Percentiles rank a stretch among this genome's conserved stretches.
Evolutionary conservation across 2,888 invertebrate genomes (phyloP).

Genomic region (Caenorhabditis imperialis): DNA sequence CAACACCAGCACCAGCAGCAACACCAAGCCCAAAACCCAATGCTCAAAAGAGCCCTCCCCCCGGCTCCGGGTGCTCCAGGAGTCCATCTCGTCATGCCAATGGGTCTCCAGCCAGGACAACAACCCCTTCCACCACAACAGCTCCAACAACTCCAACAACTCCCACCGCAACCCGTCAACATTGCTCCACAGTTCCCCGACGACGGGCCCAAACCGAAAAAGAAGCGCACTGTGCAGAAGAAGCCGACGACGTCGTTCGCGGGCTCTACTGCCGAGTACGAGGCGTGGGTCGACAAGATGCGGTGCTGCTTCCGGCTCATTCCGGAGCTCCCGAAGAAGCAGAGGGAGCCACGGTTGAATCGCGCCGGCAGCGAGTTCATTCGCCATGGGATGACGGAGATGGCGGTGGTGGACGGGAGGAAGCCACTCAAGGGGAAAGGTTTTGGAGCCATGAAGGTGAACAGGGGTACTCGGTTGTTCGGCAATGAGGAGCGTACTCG

Average conservation of each 20-base stretch:
- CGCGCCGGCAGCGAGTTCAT: conserved; percentile 51
- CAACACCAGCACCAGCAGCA: conserved; percentile 5
- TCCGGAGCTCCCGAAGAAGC: conserved; percentile 45
- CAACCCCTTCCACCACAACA: conserved; percentile 3
- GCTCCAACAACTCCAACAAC: conserved; percentile 1
- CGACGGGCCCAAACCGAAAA: conserved; percentile 66
- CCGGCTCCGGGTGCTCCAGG: not conserved
- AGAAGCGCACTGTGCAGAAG: conserved; percentile 69
- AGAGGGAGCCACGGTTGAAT: conserved; percentile 59
- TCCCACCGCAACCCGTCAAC: not conserved
- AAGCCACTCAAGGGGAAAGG: conserved; percentile 54
- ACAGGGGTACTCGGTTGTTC: conserved; percentile 16
- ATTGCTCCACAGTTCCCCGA: conserved; percentile 1
- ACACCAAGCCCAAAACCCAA: not conserved
- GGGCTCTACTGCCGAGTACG: conserved; percentile 48
- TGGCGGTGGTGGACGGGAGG: conserved; percentile 42
- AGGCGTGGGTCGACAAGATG: conserved; percentile 62
- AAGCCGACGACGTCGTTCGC: conserved; percentile 46
- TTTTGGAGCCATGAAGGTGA: conserved; percentile 61
- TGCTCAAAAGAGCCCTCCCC: conserved; percentile 14
- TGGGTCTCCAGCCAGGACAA: not conserved
- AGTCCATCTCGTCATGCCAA: conserved; percentile 13
- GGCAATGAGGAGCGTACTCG: conserved; percentile 13
- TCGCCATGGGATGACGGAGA: conserved; percentile 54
- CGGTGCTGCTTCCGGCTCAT: conserved; percentile 59